Conservation (phyloP, 1,140 invertebrate species). For the Drosophila pandora region DNA sequence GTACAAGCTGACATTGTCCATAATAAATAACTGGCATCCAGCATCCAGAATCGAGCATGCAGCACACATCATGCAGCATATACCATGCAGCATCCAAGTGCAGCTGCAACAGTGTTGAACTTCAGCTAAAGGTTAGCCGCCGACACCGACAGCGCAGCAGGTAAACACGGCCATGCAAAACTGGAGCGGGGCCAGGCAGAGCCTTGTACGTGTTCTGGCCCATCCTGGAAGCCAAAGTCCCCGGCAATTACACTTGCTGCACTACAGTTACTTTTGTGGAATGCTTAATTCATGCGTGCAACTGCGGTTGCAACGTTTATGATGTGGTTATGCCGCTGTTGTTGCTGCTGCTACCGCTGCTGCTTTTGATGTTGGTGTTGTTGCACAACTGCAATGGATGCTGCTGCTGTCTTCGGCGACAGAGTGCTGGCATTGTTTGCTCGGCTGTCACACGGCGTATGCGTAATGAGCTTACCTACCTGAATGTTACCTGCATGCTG, state of each 20-base stretch:
- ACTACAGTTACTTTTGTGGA: slow-evolving; percentile 73
- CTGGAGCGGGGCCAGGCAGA: slow-evolving; percentile 21
- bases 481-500: slow-evolving; percentile 31
- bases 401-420: slow-evolving; percentile 31
- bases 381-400: slow-evolving; percentile 34
- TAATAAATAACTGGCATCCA: slow-evolving; percentile 13
- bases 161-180: slow-evolving; percentile 50
- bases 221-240: slow-evolving; percentile 37
- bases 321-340: slow-evolving; percentile 61
- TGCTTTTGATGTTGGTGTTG: background rate
- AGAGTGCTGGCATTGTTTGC: slow-evolving; percentile 65
- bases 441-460: slow-evolving; percentile 63
- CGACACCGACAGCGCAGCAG: slow-evolving; percentile 31
- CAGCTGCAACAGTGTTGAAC: slow-evolving; percentile 45
- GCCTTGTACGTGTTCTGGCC: slow-evolving; percentile 47
- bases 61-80: background rate
- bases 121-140: slow-evolving; percentile 58
- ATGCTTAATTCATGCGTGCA: slow-evolving; percentile 78
- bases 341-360: slow-evolving; percentile 3
- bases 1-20: slow-evolving; percentile 10
- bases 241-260: slow-evolving; percentile 57
- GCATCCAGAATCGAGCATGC: slow-evolving; percentile 2
- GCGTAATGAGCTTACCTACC: slow-evolving; percentile 71
- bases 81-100: slow-evolving; percentile 28
- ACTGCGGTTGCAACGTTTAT: slow-evolving; percentile 76